Percentiles rank a stretch among this genome's conserved stretches.
phyloP scores from a whole-genome alignment of 2,888 invertebrate species.

The Cantharis nigra region DNA sequence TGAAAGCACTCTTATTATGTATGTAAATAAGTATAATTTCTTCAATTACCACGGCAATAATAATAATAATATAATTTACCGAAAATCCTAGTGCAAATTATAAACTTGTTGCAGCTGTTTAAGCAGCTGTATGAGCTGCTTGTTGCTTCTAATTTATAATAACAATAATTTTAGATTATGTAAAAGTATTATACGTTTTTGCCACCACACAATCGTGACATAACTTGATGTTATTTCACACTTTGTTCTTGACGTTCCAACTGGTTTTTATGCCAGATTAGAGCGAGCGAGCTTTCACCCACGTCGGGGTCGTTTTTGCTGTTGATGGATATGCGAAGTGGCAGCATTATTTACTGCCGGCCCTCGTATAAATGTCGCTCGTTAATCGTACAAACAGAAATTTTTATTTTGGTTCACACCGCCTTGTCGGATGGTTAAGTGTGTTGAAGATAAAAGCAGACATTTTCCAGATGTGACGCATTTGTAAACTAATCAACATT shows the following conservation, averaged over 20 bases:
- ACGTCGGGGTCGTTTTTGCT: too few species aligned
- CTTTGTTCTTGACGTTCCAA: neutral
- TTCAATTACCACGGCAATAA: neutral
- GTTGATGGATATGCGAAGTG: too few species aligned
- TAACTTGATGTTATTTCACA: neutral
- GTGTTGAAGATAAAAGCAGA: neutral
- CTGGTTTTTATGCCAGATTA: neutral
- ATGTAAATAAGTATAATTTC: neutral
- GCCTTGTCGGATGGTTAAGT: neutral
- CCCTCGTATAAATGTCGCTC: neutral
- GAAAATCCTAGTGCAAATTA: neutral
- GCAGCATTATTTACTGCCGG: neutral
- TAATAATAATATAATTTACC: neutral
- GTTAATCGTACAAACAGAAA: neutral
- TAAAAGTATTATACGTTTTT: neutral
- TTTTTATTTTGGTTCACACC: neutral
- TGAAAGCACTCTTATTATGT: neutral
- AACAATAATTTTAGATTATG: neutral
- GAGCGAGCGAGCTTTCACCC: neutral
- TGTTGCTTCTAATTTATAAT: neutral
- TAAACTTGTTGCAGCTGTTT: neutral
- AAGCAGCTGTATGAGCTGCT: neutral
- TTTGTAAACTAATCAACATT: slow-evolving; percentile 21
- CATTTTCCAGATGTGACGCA: slow-evolving; percentile 12
- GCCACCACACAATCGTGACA: neutral